phyloP scores from a whole-genome alignment of 2,113 vertebrate genomes.

The Hippopotamus amphibius region DNA sequence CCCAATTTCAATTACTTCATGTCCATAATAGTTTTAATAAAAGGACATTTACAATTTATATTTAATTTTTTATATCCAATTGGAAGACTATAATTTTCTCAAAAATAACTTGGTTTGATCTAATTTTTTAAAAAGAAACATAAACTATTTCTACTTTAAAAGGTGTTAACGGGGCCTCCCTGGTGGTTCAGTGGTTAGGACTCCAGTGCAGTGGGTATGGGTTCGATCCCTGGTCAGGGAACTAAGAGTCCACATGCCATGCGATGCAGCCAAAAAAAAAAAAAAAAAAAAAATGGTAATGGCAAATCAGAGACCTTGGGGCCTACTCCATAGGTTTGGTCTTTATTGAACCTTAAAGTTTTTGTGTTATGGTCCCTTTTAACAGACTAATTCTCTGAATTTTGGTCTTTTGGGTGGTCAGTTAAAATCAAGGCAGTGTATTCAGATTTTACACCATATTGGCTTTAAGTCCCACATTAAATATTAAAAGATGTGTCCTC shows the following conservation, averaged over 20 bases:
- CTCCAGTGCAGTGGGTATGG: no score
- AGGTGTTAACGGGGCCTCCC: not conserved
- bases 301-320: not conserved
- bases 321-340: not conserved
- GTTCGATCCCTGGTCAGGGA: no score
- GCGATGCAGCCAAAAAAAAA: fast-evolving
- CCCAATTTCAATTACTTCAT: not conserved
- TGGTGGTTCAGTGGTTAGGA: no score
- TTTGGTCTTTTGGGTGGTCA: not conserved
- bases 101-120: not conserved
- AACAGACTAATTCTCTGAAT: not conserved
- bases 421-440: not conserved
- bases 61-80: not conserved
- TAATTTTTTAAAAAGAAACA: not conserved
- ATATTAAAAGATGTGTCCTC: not conserved
- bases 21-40: not conserved
- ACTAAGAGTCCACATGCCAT: not conserved
- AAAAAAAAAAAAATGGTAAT: not conserved
- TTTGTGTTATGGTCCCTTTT: not conserved
- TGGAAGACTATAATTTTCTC: not conserved
- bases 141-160: not conserved
- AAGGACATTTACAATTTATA: not conserved
- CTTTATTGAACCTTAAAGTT: not conserved
- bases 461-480: not conserved
- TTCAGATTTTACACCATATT: not conserved